Base-by-base conservation (phyloP, 2,797 vertebrate genomes). In the Tolypeutes matacus region DNA sequence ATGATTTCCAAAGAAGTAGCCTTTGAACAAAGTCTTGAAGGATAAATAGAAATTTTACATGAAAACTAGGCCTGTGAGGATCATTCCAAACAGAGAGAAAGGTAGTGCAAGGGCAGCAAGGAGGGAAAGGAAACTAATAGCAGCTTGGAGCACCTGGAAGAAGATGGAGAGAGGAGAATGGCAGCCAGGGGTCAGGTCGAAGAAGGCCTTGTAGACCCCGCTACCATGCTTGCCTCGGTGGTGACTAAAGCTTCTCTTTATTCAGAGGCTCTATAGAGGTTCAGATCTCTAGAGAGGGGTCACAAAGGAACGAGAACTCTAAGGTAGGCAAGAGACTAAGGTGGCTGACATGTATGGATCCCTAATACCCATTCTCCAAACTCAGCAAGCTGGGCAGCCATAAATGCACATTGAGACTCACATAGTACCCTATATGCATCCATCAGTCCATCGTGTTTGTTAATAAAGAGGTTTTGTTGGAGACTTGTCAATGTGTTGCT, bases 341-440 rank as follows among this genome's bases (percentile, higher is more conserved):
- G 72, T 65, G 11, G 70, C 42, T 31, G 10, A 29, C 42, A 1
- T 20, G 3, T n/a, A 14, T 2, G 12, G 51, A 14, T 21, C 27
- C 7, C 51, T 31, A 9, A 5, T 0, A 7, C 51, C 58, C 34
- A 34, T 27, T 82, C 46, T 29, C 9, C 77, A 39, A 2, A 34
- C 42, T 34, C 39, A 29, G 17, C 25, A 12, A 42, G 20, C n/a
- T 2, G n/a, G 64, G 29, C n/a, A 27, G 2, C 36, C 76, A 3
- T 12, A 27, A 1, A 13, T 0, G 4, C 11, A 7, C 3, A 31
- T 2, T 14, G 25, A 25, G 77, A n/a, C 49, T 77, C 13, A 0
- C 10, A 2, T 0, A 14, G 34, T 1, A 27, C 65, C 2, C 17
- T 34, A 0, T 0, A 9, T n/a, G 36, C 14, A 42, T 9, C 76